These are phyloP conservation scores for Cephus rjabovi DNA, from an alignment of 2,888 invertebrate genomes.

Conservation along the genomic window DNA sequence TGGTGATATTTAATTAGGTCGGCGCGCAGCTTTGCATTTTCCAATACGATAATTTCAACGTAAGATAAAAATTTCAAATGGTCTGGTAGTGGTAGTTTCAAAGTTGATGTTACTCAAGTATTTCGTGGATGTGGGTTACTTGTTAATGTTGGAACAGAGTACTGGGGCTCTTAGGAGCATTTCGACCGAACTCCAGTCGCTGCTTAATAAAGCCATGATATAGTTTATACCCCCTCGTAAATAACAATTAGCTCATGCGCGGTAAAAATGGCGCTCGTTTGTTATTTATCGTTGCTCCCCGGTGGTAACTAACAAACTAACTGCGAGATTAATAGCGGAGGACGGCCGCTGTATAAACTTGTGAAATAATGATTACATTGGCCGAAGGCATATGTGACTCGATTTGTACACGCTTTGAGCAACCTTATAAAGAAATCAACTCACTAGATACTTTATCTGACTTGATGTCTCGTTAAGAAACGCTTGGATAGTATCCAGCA, in stretches of 20 bases:
- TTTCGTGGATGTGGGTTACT: background rate
- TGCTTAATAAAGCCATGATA: conserved; percentile 53
- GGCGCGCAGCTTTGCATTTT: background rate
- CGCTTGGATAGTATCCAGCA: background rate
- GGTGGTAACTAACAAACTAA: conserved; percentile 50
- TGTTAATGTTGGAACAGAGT: background rate
- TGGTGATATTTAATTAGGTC: conserved; percentile 33
- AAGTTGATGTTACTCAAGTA: background rate
- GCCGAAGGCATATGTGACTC: conserved; percentile 35
- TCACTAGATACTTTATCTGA: background rate
- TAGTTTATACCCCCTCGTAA: conserved; percentile 56
- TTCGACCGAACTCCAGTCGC: background rate
- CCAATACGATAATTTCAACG: background rate
- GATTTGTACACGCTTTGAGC: conserved; percentile 34
- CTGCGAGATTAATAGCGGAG: conserved; percentile 54
- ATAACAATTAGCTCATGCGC: conserved; percentile 57
- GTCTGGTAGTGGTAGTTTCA: background rate
- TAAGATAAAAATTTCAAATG: background rate
- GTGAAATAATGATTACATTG: conserved; percentile 46
- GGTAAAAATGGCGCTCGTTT: conserved; percentile 44
- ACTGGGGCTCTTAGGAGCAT: background rate
- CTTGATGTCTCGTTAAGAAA: background rate
- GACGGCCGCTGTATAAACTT: conserved; percentile 45
- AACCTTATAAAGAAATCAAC: background rate
- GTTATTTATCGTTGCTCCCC: conserved; percentile 42